A percentile compares a stretch with the other conserved stretches of the same genome.
phyloP scores from a whole-genome alignment of 2,113 vertebrate genomes.

The Rhabdomys dilectus region DNA sequence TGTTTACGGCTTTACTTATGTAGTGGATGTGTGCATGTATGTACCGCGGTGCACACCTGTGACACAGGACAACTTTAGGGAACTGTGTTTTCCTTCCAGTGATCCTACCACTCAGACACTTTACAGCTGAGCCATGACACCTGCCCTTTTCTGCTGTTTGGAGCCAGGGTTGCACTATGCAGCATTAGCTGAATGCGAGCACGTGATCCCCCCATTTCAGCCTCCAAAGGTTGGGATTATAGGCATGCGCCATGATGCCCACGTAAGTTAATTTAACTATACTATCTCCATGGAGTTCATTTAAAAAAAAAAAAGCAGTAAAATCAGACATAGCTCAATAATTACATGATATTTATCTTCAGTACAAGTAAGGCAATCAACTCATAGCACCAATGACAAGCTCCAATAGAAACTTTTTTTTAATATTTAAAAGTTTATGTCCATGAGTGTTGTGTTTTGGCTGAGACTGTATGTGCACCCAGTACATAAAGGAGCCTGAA shows the following conservation, averaged over 20 bases:
- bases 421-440: too few species aligned
- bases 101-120: neutral
- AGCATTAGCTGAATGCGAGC: neutral
- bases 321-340: neutral
- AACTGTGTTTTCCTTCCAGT: neutral
- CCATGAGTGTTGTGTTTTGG: neutral
- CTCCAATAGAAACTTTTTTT: neutral
- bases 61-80: neutral
- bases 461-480: neutral
- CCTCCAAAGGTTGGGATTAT: neutral
- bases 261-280: neutral
- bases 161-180: too few species aligned
- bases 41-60: too few species aligned
- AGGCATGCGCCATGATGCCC: too few species aligned
- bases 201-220: neutral
- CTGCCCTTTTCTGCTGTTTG: neutral
- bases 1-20: neutral
- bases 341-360: conserved; percentile 40
- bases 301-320: neutral
- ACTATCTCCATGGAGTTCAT: conserved; percentile 3
- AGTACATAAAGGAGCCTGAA: neutral
- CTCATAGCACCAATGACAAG: neutral
- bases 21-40: too few species aligned
- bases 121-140: neutral
- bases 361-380: neutral